phyloP scores from a whole-genome alignment of 2,888 invertebrate species.

The Hecatera dysodea region DNA sequence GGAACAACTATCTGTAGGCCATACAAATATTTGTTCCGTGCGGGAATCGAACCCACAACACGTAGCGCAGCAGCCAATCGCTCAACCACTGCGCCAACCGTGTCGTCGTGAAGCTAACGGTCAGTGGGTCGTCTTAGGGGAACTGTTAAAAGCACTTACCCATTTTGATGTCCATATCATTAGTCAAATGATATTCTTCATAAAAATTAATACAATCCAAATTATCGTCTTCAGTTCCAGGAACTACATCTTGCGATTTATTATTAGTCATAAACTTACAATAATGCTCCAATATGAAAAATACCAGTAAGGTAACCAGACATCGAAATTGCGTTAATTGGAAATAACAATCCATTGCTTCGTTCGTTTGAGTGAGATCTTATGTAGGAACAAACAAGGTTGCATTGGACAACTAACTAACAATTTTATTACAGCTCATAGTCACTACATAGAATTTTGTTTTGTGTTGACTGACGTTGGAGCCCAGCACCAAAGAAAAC shows the following conservation, averaged over 20 bases:
- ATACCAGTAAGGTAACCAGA: slow-evolving; percentile 14
- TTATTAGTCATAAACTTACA: neutral
- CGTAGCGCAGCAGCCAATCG: no score
- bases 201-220: neutral
- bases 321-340: neutral
- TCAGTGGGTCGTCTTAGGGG: no score
- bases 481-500: slow-evolving; percentile 4
- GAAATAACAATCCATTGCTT: slow-evolving; percentile 4
- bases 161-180: slow-evolving; percentile 11
- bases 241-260: neutral
- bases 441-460: slow-evolving; percentile 11
- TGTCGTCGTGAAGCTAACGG: no score
- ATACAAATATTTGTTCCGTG: no score
- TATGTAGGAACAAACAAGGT: neutral
- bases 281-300: slow-evolving; percentile 22
- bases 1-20: no score
- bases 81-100: no score
- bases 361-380: no score
- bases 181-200: slow-evolving; percentile 17
- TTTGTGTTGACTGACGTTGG: neutral
- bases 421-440: neutral
- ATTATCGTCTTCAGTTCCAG: neutral
- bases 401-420: neutral
- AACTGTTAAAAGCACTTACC: slow-evolving; percentile 23
- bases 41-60: no score